Evolutionary conservation across 2,113 vertebrate genomes (phyloP), one percentile per base, ranked within the genome.

Genomic region (Numenius arquata): DNA sequence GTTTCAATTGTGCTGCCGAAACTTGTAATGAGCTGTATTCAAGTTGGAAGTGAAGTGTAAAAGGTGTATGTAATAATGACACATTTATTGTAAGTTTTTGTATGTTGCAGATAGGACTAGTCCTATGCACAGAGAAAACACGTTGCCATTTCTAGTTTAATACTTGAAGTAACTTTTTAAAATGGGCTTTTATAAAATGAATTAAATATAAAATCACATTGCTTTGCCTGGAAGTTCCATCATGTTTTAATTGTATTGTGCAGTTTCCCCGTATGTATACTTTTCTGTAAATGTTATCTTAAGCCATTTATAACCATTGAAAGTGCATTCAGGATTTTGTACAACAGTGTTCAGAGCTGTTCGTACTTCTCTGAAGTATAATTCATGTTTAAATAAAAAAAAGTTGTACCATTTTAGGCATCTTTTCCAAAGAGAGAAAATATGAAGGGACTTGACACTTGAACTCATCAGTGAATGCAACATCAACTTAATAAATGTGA

Each of bases 161-260:
- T 98, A 98, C 95, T 98, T 98, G 95, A 98, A 97, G 79, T 93
- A 96, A 96, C 95, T 97, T 97, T 98, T 98, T 97, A 26, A 95
- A 97, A 96, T 32, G 79, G 96, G 96, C 92, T 98, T 98, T 98
- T 98, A 96, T 98, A 97, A 95, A 95, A 97, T 56, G 12, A 95
- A 98, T 96, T 88, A 91, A 89, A 88, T 80, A 97, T 56, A 96
- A 95, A 95, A 80, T 92, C 76, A 89, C 45, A 89, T 91, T 95
- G 85, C 88, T 95, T 97, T 97, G 90, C 90, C 73, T 97, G 71
- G 47, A 91, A 94, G 78, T 85, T 93, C 91, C 85, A 96, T 96
- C 88, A 61, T 93, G 87, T 95, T 97, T 96, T 88, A 92, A 79
- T 80, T 88, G 63, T 95, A 90, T 81, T 79, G 48, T 96, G 78